Evolutionary conservation across 1,140 invertebrate genomes (phyloP).

Genomic region (Pseudobourletiella spinata): DNA sequence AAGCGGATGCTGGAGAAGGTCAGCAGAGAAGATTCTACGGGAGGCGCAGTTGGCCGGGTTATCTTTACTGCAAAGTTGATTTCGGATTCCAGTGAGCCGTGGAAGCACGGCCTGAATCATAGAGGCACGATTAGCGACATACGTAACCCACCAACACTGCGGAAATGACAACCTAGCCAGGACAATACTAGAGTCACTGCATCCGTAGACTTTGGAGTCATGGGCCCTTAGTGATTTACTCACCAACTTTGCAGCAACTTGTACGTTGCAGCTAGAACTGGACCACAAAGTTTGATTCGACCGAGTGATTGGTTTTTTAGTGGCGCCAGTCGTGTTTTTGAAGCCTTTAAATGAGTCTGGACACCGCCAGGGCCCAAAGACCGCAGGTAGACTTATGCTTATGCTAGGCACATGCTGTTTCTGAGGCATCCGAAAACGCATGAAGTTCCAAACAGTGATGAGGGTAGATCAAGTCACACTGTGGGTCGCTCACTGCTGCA

Average conservation of each 20-base stretch:
- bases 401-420: conserved; percentile 5
- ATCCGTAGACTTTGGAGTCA: conserved; percentile 30
- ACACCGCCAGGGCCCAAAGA: neutral
- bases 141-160: conserved; percentile 38
- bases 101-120: conserved; percentile 33
- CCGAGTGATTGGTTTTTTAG: conserved; percentile 25
- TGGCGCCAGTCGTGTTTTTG: conserved; percentile 26
- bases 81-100: too few relatives aligned
- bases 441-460: too few relatives aligned
- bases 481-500: too few relatives aligned
- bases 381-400: conserved; percentile 3
- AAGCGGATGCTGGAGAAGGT: too few relatives aligned
- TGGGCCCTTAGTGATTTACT: neutral
- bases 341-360: neutral
- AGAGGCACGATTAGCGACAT: conserved; percentile 42
- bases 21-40: too few relatives aligned
- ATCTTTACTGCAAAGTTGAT: too few relatives aligned
- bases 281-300: conserved; percentile 26
- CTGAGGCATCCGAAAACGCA: conserved; percentile 19
- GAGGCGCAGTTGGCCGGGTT: too few relatives aligned
- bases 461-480: too few relatives aligned
- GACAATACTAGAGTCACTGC: conserved; percentile 40
- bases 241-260: neutral
- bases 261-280: conserved; percentile 11
- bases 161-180: conserved; percentile 37